Base-by-base conservation (phyloP, 1,140 invertebrate genomes). In the Ectropis grisescens region DNA sequence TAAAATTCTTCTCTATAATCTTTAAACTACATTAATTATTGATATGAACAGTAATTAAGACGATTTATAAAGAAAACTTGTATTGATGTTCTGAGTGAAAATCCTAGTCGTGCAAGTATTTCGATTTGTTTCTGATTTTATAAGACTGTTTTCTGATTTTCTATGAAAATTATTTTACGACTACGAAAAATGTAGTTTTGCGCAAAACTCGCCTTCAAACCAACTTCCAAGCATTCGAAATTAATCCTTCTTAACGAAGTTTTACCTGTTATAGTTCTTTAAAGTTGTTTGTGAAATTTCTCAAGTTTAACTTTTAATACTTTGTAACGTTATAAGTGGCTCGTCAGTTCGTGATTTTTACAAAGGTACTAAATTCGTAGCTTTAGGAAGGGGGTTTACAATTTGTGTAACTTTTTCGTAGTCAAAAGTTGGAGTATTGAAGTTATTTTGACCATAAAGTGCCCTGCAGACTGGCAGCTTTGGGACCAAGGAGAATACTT, bases 31-130 rank as follows among this genome's bases (percentile, higher is more conserved):
- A 6, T 6, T 26, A 26, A 28, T 22, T 45, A 45, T 33, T 45
- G 36, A 42, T 46, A 44, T 47, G 46, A 43, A 36, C 29, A 28
- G 8, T 4, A 26, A 7, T 4, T 26, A 26, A 26, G 10, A 10
- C 3, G 6, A 26, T 43, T 31, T 52, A 40, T 37, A 39, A 45
- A 24, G 39, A 39, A 39, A 46, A 43, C 38, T 35, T 46, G 39
- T 40, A 38, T 48, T 22, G 34, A 37, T 41, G 40, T 38, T 49
- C 37, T 41, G 24, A 34, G 13, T 34, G 33, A 27, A 12, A 39
- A 34, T n/a, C 50, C 55, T 54, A 54, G 55, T 54, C 55, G 54
- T 48, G 47, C 29, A 38, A 44, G 45, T 58, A 54, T 42, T 46
- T 50, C 29, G 43, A 38, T 41, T 33, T 8, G 25, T 32, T 34